Base-by-base conservation (phyloP, 2,888 invertebrate genomes). In the Ommatoiulus sabulosus region DNA sequence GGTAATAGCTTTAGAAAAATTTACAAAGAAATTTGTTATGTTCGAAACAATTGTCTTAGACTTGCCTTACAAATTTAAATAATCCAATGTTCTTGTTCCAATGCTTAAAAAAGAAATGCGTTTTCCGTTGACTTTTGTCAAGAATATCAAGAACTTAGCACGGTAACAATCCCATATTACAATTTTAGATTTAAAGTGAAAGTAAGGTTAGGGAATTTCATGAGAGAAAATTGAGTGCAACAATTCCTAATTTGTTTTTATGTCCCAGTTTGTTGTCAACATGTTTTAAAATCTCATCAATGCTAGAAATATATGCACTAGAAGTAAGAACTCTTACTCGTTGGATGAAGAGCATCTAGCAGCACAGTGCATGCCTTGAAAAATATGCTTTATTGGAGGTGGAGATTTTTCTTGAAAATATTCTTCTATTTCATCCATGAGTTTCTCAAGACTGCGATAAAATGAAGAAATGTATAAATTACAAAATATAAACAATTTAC, bases 1-100 rank as follows among this genome's bases (percentile, higher is more conserved):
- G 90, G 89, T 92, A 91, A 92, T 92, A 92, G 43, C 89, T 89
- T 88, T 46, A n/a, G 57, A 46, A 48, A 35, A 87, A 48, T 35
- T 0, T 15, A 1, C 35, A 35, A 35, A 35, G 35, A 35, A 35
- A 35, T 35, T 0, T 35, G 35, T 2, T 35, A 35, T 35, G 35
- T 35, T 35, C 35, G 35, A 35, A 35, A 35, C 35, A 35, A 35
- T 35, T 35, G 35, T 35, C 35, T 35, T 35, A 1, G 35, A 35
- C 35, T 1, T 35, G 35, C 35, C 35, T 35, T 35, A 35, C 35
- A 35, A 35, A 35, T 35, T 35, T 35, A 35, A 35, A 35, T 35
- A 35, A 35, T 1, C 35, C 35, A 35, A 35, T 35, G 35, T 35
- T 35, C 1, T 35, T 35, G 35, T 35, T 35, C 2, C 35, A 35